Evolutionary conservation across 2,888 invertebrate species (phyloP), one percentile per base, ranked within the genome.

Genomic region (Myathropa florea): DNA sequence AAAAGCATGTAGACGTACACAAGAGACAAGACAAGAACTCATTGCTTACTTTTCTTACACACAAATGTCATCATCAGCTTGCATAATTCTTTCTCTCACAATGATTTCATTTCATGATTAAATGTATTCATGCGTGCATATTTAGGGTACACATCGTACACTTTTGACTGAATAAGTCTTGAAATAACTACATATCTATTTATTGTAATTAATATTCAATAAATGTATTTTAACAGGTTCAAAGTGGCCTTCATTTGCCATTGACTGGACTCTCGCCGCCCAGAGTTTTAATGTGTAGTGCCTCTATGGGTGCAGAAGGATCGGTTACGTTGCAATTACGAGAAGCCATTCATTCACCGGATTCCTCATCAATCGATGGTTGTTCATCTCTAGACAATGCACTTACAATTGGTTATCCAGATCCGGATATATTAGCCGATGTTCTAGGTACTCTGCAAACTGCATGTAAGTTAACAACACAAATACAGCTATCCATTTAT

Each of bases 391-490:
- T 92, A 88, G 95, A 96, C 89, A 94, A 96, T 89, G 94, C 94
- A 78, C 94, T 96, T 87, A 95, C 95, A 89, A 91, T 92, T 90
- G 95, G 96, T 88, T 96, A 96, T 93, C 95, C 96, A 91, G 96
- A 96, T 93, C 95, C 96, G 30, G 96, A 96, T 90, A 94, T 96
- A 91, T 93, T 96, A 78, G 95, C 95, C 64, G 96, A 96, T 92
- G 93, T 96, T 90, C 93, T 96, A 89, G 95, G 96, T 89, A 95
- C 95, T 73, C 94, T 95, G 86, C 95, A 94, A 90, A 92, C 93
- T 91, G 93, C 93, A 90, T 95, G 93, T 92, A 90, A 91, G 90
- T 81, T 24, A 24, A n/a, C 9, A 30, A 3, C 6, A n/a, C 10
- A 53, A 30, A n/a, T 46, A 7, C n/a, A 3, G 26, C 36, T 12